Evolutionary conservation across 2,797 vertebrate species (phyloP).

Genomic region (Sebastes goodei): DNA sequence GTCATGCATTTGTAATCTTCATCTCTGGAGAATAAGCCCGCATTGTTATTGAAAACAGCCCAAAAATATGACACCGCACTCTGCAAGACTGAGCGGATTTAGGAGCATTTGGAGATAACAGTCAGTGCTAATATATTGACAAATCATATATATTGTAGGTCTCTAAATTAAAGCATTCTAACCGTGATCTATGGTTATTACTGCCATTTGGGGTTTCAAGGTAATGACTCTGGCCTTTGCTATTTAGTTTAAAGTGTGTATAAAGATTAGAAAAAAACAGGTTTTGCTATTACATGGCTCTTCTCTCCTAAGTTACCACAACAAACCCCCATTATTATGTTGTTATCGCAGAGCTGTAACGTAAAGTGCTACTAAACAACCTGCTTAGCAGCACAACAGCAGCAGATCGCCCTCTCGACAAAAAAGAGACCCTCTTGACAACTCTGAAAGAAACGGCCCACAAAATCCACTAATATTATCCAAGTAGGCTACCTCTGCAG

Average conservation of each 20-base stretch:
- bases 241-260: background rate
- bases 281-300: background rate
- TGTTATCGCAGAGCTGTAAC: background rate
- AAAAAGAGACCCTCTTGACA: constrained; percentile 6
- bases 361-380: constrained; percentile 7
- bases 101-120: background rate
- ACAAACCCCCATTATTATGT: background rate
- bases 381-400: background rate
- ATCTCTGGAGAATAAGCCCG: background rate
- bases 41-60: background rate
- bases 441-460: constrained; percentile 13
- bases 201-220: background rate
- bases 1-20: background rate
- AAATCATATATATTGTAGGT: background rate
- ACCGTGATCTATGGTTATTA: background rate
- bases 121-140: background rate
- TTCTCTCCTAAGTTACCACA: background rate
- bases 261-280: background rate
- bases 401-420: constrained; percentile 21
- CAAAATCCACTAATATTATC: constrained; percentile 28
- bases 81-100: background rate
- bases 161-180: background rate
- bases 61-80: background rate
- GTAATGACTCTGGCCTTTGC: background rate
- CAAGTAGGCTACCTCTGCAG: constrained; percentile 6